Conservation (phyloP, 2,888 invertebrate species). For the Drosophila anomelani region DNA sequence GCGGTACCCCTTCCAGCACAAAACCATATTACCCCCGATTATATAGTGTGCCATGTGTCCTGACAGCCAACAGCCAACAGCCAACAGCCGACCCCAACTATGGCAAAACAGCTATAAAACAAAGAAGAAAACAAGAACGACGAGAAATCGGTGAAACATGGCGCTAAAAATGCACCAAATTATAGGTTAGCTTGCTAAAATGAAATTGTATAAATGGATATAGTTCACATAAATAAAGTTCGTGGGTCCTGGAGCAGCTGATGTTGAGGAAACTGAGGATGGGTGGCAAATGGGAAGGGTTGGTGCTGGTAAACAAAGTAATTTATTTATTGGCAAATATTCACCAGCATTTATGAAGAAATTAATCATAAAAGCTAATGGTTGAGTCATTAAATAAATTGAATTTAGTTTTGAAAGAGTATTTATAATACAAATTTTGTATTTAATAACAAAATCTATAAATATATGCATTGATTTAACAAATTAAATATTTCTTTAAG, state of each 20-base stretch:
- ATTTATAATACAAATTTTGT: not conserved
- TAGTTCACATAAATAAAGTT: slow-evolving; percentile 13
- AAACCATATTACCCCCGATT: slow-evolving; percentile 31
- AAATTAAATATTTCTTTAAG: not conserved
- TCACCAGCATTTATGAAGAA: not conserved
- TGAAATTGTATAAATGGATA: slow-evolving; percentile 52
- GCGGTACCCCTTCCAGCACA: slow-evolving; percentile 2
- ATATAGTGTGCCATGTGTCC: slow-evolving; percentile 32
- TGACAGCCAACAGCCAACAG: slow-evolving; percentile 45
- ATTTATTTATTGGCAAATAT: slow-evolving; percentile 2
- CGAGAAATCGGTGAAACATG: slow-evolving; percentile 52
- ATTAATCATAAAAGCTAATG: slow-evolving; percentile 4
- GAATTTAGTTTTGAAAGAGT: not conserved
- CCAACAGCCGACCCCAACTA: slow-evolving; percentile 21
- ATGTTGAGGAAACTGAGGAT: not conserved
- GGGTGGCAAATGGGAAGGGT: not conserved
- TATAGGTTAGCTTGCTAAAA: slow-evolving; percentile 73
- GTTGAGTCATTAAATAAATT: not conserved
- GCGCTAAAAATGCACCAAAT: slow-evolving; percentile 75
- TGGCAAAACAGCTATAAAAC: slow-evolving; percentile 52
- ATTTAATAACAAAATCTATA: too few species aligned
- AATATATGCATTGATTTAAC: too few species aligned
- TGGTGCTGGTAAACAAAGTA: not conserved
- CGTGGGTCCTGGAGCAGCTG: slow-evolving; percentile 33
- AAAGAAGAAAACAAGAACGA: slow-evolving; percentile 4